phyloP scores from a whole-genome alignment of 2,888 invertebrate species.

The Trissoscelio sp. region DNA sequence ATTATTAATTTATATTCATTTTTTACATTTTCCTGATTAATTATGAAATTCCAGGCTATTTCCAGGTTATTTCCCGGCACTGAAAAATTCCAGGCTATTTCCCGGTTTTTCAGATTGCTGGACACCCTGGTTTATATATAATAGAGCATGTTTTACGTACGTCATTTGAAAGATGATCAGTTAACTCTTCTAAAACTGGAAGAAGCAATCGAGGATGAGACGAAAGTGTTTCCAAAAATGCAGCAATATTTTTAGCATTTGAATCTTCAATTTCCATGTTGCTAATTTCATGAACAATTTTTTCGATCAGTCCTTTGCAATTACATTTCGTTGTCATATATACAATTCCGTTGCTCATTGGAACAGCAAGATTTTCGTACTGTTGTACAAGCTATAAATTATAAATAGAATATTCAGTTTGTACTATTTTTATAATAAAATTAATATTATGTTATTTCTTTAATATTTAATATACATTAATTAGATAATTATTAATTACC shows the following conservation, averaged over 20 bases:
- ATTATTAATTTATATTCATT: too few relatives aligned
- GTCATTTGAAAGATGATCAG: constrained; percentile 77
- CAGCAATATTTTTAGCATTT: constrained; percentile 80
- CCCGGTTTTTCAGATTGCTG: too few relatives aligned
- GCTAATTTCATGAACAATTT: constrained; percentile 90
- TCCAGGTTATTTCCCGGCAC: too few relatives aligned
- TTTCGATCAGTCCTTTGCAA: constrained; percentile 88
- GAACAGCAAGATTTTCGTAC: constrained; percentile 88
- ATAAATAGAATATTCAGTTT: constrained; percentile 67
- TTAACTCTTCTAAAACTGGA: constrained; percentile 77
- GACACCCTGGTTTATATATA: too few relatives aligned
- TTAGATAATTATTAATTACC: constrained; percentile 77
- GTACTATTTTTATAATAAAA: not conserved
- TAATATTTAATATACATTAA: constrained; percentile 11
- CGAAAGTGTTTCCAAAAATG: constrained; percentile 78
- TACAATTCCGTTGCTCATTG: constrained; percentile 89
- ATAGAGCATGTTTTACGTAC: too few relatives aligned
- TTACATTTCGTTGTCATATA: constrained; percentile 88
- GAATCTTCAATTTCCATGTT: constrained; percentile 87
- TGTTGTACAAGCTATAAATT: constrained; percentile 89
- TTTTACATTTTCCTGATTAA: too few relatives aligned
- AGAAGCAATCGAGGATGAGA: constrained; percentile 75
- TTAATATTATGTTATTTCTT: not conserved
- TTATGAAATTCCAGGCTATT: too few relatives aligned
- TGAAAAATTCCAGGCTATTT: too few relatives aligned